Conservation (phyloP, 2,113 vertebrate genomes). For the Morone saxatilis region DNA sequence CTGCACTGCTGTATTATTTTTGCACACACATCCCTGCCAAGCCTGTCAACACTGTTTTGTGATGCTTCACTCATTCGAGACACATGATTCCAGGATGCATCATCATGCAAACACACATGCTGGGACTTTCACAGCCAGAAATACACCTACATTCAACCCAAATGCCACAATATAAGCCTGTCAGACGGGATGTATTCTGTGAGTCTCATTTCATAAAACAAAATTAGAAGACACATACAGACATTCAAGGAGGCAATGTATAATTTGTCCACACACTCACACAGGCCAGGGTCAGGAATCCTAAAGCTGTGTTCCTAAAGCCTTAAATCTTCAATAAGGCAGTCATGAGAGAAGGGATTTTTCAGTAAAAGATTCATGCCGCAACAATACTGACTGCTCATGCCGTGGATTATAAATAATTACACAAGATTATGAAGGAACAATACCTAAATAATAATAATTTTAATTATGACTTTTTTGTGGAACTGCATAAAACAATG, state of each 20-base stretch:
- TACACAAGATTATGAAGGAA: constrained; percentile 76
- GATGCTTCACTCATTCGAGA: not conserved
- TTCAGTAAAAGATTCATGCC: constrained; percentile 64
- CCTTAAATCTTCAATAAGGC: constrained; percentile 73
- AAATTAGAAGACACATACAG: constrained; percentile 8
- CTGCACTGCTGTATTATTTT: constrained; percentile 3
- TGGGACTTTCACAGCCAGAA: constrained; percentile 8
- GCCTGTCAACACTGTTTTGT: not conserved
- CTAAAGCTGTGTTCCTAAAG: constrained; percentile 59
- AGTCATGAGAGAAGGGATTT: constrained; percentile 59
- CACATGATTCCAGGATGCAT: not conserved
- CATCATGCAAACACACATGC: not conserved
- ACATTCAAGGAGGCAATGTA: constrained; percentile 21
- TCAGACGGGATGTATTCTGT: constrained; percentile 32
- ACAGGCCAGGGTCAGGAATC: constrained; percentile 47
- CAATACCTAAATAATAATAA: constrained; percentile 57
- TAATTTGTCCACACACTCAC: constrained; percentile 28
- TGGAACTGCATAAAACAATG: not conserved
- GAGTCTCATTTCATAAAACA: constrained; percentile 10
- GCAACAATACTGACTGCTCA: constrained; percentile 48
- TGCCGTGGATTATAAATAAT: constrained; percentile 79
- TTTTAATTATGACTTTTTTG: constrained; percentile 46
- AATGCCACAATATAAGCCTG: constrained; percentile 9
- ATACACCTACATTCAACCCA: not conserved
- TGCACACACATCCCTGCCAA: not conserved